phyloP scores from a whole-genome alignment of 2,888 invertebrate genomes.

The Bimastos eiseni region DNA sequence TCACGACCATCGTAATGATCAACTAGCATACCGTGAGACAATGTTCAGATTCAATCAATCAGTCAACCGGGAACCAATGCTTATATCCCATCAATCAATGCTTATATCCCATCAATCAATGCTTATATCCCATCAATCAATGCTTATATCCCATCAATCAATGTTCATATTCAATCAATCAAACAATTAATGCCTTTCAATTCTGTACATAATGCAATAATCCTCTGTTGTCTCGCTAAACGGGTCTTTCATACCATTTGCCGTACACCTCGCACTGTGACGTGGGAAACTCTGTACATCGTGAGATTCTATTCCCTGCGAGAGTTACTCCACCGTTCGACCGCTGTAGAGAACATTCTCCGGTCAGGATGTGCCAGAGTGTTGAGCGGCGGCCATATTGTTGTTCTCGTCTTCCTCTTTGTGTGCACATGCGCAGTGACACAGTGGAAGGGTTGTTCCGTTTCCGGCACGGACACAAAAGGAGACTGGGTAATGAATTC shows the following conservation, averaged over 20 bases:
- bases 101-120: no score
- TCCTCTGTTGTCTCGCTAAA: background rate
- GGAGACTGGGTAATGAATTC: background rate
- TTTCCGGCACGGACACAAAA: background rate
- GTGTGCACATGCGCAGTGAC: slow-evolving; percentile 1
- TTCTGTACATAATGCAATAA: background rate
- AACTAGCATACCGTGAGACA: no score
- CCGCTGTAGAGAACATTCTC: no score
- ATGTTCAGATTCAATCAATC: no score
- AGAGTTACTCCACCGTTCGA: background rate
- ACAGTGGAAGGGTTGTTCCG: background rate
- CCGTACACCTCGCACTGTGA: background rate
- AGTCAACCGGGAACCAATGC: no score
- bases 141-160: no score
- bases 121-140: no score
- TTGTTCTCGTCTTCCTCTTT: background rate
- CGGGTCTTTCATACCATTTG: background rate
- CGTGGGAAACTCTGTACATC: background rate
- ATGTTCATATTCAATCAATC: no score
- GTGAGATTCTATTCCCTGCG: slow-evolving; percentile 13
- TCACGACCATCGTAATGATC: no score
- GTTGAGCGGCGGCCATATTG: background rate
- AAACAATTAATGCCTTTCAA: background rate
- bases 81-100: no score
- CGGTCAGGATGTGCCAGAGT: slow-evolving; percentile 1